phyloP scores from a whole-genome alignment of 2,888 invertebrate genomes.

The Elysia crispata region DNA sequence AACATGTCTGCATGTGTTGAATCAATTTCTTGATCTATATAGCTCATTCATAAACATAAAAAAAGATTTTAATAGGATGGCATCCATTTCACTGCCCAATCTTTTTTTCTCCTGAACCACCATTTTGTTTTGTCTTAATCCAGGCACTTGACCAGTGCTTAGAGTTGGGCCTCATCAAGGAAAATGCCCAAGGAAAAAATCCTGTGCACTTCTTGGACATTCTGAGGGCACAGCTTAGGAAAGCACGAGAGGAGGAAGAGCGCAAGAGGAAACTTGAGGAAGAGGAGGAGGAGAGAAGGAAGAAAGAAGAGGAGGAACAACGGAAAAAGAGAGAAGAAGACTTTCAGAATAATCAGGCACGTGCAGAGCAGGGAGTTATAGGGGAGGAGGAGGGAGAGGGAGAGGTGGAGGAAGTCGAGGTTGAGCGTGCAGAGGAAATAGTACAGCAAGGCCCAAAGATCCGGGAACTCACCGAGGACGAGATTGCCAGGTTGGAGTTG shows the following conservation, averaged over 20 bases:
- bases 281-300: conserved; percentile 37
- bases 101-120: no score
- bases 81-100: no score
- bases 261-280: conserved; percentile 42
- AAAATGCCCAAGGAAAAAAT: conserved; percentile 29
- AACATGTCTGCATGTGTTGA: no score
- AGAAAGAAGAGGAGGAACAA: conserved; percentile 30
- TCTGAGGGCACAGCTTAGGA: conserved; percentile 38
- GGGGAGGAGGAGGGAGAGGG: conserved; percentile 24
- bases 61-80: no score
- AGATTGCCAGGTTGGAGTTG: conserved; percentile 28
- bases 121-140: conserved; percentile 33
- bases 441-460: conserved; percentile 17
- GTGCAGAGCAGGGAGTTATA: not conserved
- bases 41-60: no score
- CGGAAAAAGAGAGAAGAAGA: conserved; percentile 15
- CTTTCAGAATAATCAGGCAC: not conserved
- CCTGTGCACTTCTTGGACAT: conserved; percentile 42
- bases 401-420: conserved; percentile 38
- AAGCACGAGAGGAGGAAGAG: conserved; percentile 47
- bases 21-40: no score
- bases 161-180: conserved; percentile 49
- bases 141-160: conserved; percentile 45
- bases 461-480: conserved; percentile 44
- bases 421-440: not conserved